Percentiles rank a stretch among this genome's conserved stretches.
Evolutionary conservation across 2,888 invertebrate genomes (phyloP).

Genomic region (Romanomermis culicivorax): DNA sequence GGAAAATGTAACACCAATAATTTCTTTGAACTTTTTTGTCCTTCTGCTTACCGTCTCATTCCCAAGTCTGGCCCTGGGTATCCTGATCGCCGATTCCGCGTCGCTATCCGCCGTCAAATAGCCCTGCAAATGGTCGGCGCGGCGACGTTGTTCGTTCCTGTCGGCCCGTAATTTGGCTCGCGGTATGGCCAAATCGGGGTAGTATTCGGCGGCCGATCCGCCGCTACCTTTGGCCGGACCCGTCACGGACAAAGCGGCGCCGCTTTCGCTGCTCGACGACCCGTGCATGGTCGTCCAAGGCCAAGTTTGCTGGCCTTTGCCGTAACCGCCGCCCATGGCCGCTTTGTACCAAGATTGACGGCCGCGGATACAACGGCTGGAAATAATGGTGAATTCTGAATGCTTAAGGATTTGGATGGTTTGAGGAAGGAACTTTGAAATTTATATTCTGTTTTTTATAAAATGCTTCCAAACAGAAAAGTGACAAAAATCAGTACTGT

Average conservation of each 20-base stretch:
- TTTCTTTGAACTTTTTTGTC: too few relatives aligned
- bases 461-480: too few relatives aligned
- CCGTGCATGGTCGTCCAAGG: conserved; percentile 22
- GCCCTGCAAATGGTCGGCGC: neutral
- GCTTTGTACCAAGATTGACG: conserved; percentile 11
- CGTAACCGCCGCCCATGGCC: conserved; percentile 9
- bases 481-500: too few relatives aligned
- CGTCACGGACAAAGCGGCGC: conserved; percentile 9
- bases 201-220: conserved; percentile 21
- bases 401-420: too few relatives aligned
- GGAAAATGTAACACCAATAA: too few relatives aligned
- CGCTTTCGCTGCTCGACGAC: conserved; percentile 11
- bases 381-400: neutral
- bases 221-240: conserved; percentile 4
- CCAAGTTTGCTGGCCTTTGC: conserved; percentile 7
- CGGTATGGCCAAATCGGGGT: conserved; percentile 25
- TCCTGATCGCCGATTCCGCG: conserved; percentile 19
- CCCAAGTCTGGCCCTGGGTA: conserved; percentile 16
- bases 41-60: too few relatives aligned
- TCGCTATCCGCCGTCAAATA: conserved; percentile 5
- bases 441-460: too few relatives aligned
- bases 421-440: too few relatives aligned
- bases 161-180: conserved; percentile 24
- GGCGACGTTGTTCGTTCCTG: conserved; percentile 2
- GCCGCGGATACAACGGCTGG: conserved; percentile 7